Evolutionary conservation across 2,113 vertebrate species (phyloP).

Genomic region (Silurus meridionalis): DNA sequence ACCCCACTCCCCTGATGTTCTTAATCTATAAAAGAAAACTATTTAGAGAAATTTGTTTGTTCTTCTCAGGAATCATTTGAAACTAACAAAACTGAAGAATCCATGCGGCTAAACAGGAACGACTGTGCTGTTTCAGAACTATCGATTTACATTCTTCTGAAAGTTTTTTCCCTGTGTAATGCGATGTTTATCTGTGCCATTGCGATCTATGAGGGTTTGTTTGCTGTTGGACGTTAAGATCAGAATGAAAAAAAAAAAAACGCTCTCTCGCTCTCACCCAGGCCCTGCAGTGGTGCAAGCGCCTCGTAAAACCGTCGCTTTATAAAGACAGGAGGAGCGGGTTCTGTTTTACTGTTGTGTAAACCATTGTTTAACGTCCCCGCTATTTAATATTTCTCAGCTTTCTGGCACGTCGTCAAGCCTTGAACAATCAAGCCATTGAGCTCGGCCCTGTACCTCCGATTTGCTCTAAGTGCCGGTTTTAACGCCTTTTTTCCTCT

Average conservation of each 20-base stretch:
- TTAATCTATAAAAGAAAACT: conserved; percentile 10
- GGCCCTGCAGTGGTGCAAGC: conserved; percentile 48
- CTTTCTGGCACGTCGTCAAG: conserved; percentile 69
- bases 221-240: background rate
- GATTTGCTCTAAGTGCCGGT: conserved; percentile 45
- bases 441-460: conserved; percentile 66
- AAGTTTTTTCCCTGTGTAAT: background rate
- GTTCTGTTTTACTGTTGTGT: conserved; percentile 70
- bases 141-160: background rate
- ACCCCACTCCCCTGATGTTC: background rate
- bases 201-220: background rate
- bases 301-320: conserved; percentile 35
- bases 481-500: conserved; percentile 53
- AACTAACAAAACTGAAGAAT: background rate
- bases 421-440: conserved; percentile 76
- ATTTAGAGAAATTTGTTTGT: conserved; percentile 4
- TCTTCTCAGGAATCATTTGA: background rate
- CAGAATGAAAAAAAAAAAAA: background rate
- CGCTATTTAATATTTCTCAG: conserved; percentile 70
- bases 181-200: background rate
- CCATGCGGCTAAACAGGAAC: background rate
- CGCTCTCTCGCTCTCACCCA: conserved; percentile 42
- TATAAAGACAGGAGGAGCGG: conserved; percentile 65
- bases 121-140: background rate
- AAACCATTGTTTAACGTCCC: conserved; percentile 76